Evolutionary conservation across 1,140 invertebrate genomes (phyloP).

Genomic region (Drosophila funebris): DNA sequence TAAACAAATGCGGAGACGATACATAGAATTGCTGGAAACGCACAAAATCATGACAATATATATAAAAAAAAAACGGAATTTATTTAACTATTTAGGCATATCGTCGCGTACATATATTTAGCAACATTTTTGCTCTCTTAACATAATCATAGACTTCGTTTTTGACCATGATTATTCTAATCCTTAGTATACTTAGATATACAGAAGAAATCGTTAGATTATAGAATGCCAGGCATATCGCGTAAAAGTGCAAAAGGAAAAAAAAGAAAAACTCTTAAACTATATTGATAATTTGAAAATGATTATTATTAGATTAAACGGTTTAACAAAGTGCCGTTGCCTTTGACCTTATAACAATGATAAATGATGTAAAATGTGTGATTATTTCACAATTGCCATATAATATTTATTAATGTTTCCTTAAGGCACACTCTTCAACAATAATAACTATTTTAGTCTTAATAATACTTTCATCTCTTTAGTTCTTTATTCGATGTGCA

Average conservation of each 20-base stretch:
- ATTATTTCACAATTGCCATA: conserved; percentile 17
- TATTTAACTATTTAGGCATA: conserved; percentile 77
- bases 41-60: conserved; percentile 76
- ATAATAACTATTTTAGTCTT: not conserved
- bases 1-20: conserved; percentile 21
- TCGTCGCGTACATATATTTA: conserved; percentile 69
- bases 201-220: conserved; percentile 36
- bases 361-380: conserved; percentile 1
- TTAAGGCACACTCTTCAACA: conserved; percentile 4
- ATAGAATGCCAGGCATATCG: conserved; percentile 53
- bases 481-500: conserved; percentile 22
- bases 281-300: not conserved
- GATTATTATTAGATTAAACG: not conserved
- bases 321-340: not conserved
- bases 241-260: conserved; percentile 6
- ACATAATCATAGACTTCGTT: conserved; percentile 40
- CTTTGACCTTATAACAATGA: conserved; percentile 1
- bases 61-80: conserved; percentile 59
- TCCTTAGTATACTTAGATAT: conserved; percentile 34
- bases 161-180: conserved; percentile 33
- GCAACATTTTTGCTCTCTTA: conserved; percentile 54
- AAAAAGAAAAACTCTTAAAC: not conserved
- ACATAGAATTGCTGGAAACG: conserved; percentile 16
- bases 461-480: conserved; percentile 3
- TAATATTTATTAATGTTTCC: conserved; percentile 20